phyloP scores from a whole-genome alignment of 2,797 vertebrate species.

The Leuciscus waleckii region DNA sequence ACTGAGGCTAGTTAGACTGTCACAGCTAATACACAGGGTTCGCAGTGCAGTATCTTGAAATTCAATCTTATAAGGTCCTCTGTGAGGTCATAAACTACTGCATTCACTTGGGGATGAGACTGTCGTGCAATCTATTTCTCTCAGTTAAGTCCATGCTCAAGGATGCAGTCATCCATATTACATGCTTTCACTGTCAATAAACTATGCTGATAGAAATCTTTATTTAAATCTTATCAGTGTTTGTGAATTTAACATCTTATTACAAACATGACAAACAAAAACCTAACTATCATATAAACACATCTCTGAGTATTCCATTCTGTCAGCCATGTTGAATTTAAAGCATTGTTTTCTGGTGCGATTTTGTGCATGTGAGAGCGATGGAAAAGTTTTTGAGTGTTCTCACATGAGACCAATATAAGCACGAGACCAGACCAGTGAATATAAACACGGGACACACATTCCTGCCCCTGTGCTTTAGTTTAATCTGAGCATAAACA shows the following conservation, averaged over 20 bases:
- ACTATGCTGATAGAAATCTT: not conserved
- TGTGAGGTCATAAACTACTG: not conserved
- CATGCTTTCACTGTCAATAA: not conserved
- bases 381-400: slow-evolving; percentile 41
- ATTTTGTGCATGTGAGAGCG: slow-evolving; percentile 27
- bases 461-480: slow-evolving; percentile 45
- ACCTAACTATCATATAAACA: not conserved
- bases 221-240: slow-evolving; percentile 5
- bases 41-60: not conserved
- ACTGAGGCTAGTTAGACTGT: slow-evolving; percentile 5
- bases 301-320: not conserved
- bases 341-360: slow-evolving; percentile 7
- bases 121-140: not conserved
- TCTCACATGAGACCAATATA: slow-evolving; percentile 75
- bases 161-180: not conserved
- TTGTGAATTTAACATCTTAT: not conserved
- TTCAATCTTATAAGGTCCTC: not conserved
- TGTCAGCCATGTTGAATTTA: slow-evolving; percentile 24
- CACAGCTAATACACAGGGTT: not conserved
- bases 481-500: slow-evolving; percentile 31
- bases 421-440: slow-evolving; percentile 67
- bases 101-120: not conserved
- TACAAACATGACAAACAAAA: not conserved
- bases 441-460: slow-evolving; percentile 70
- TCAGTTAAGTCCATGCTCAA: not conserved